These are phyloP conservation scores for Condylura cristata DNA, from an alignment of 2,113 vertebrate genomes.

Conservation along the genomic window DNA sequence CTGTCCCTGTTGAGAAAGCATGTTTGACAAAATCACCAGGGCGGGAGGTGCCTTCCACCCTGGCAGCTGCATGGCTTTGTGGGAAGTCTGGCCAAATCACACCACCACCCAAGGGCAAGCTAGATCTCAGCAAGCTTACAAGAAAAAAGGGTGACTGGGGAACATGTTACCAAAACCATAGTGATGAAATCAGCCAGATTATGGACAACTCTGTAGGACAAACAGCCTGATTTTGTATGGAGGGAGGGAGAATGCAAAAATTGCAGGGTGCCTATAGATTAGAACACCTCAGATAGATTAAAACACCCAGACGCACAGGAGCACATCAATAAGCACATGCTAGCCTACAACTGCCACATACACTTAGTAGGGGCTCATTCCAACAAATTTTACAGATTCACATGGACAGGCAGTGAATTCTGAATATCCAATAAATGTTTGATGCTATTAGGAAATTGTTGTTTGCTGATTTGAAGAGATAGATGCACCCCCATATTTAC, in stretches of 20 bases:
- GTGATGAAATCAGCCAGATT: not conserved
- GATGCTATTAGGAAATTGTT: not conserved
- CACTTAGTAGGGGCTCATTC: not conserved
- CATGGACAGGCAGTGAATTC: not conserved
- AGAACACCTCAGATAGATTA: not conserved
- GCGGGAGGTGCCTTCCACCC: too few species aligned
- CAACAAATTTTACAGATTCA: not conserved
- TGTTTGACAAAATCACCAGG: fast-evolving
- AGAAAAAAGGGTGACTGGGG: not conserved
- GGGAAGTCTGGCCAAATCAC: not conserved
- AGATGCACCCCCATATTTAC: too few species aligned
- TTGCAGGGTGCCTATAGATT: too few species aligned
- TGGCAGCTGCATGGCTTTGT: not conserved
- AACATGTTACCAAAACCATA: not conserved
- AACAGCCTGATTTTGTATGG: not conserved
- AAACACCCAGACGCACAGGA: too few species aligned
- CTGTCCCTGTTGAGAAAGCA: not conserved
- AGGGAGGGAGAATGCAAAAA: not conserved
- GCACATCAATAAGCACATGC: fast-evolving
- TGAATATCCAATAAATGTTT: not conserved
- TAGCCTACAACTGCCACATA: fast-evolving
- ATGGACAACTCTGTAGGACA: not conserved
- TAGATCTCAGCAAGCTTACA: not conserved
- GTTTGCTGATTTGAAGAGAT: too few species aligned
- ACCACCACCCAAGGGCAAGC: not conserved